Base-by-base conservation (phyloP, 2,888 invertebrate genomes). In the Orthosia cruda region DNA sequence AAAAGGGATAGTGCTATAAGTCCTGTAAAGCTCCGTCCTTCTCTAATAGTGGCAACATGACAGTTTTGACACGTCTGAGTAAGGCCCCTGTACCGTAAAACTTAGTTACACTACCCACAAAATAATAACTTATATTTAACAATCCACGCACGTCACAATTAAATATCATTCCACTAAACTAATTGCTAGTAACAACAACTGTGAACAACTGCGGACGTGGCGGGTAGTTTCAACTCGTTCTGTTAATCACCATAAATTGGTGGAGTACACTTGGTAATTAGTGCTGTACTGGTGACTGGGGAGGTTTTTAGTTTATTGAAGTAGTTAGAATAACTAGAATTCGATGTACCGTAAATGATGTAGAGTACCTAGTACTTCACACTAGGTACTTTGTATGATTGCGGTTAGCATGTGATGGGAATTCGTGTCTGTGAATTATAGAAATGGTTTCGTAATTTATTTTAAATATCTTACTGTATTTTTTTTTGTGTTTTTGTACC, bases 191-290 rank as follows among this genome's bases (percentile, higher is more conserved):
- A 57, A 58, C 55, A 80, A 61, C 70, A 62, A 75, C 75, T 64
- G 61, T 32, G 55, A 70, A 70, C 71, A 70, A 67, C 66, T 64
- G 68, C n/a, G 66, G 45, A 63, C 49, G 70, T 64, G 63, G 54
- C 61, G 66, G 45, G 75, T 79, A 75, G 78, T 84, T 80, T 20
- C 58, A 79, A 84, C 78, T 79, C 64, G 72, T 85, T 81, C 69
- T n/a, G 55, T 58, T 86, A 87, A 89, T 87, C 65, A 77, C 72
- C 47, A 74, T 55, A 81, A 87, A 85, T 87, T 87, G 84, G 57
- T 69, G 52, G 55, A 66, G 62, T 71, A 66, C 4, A 76, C 58
- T n/a, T n/a, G 50, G 77, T 66, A 66, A 72, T 77, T 69, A 72
- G 23, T 49, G 45, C 26, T n/a, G 12, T 55, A n/a, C 55, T n/a